Evolutionary conservation across 2,888 invertebrate genomes (phyloP), one percentile per base, ranked within the genome.

Genomic region (Melangyna quadrimaculata): DNA sequence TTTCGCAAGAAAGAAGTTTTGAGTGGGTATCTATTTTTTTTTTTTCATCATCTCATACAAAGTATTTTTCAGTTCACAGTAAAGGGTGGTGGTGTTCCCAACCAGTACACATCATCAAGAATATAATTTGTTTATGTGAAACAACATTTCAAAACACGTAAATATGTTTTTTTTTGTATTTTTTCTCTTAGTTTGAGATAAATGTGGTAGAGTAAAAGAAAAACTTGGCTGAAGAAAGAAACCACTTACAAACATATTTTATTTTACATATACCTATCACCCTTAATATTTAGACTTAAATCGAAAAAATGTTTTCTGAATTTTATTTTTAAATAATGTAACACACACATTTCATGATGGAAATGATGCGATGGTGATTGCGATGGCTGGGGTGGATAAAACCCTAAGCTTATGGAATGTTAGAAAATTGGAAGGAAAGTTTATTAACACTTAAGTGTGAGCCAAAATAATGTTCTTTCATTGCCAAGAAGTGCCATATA

Each of bases 381-480:
- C 59, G 55, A 40, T 35, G 35, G n/a, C n/a, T 35, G 35, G n/a
- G 12, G 27, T 51, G 24, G 78, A 79, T 79, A 74, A 69, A 73
- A 45, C 67, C 10, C 51, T 53, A 40, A 79, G 69, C 69, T 73
- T 80, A 74, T 63, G 69, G 61, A 80, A 74, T 32, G 27, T 40
- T 40, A 40, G 29, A 61, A 35, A 35, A 53, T 40, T 51, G 61
- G 24, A 51, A 43, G 35, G 24, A 32, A 74, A 69, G 51, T 80
- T 69, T 74, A 67, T 80, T 69, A 72, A 78, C 71, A 78, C 71
- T 65, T 72, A 65, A 67, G 78, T 48, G 45, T 72, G 63, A 57
- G 45, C 71, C 45, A 63, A 29, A 70, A 32, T 43, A 43, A 61
- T 48, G 37, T 32, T 22, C 12, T 5, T n/a, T 22, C 12, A 48